These are phyloP conservation scores for Ceratosolen solmsi DNA, from an alignment of 1,140 invertebrate genomes.

Conservation along the genomic window DNA sequence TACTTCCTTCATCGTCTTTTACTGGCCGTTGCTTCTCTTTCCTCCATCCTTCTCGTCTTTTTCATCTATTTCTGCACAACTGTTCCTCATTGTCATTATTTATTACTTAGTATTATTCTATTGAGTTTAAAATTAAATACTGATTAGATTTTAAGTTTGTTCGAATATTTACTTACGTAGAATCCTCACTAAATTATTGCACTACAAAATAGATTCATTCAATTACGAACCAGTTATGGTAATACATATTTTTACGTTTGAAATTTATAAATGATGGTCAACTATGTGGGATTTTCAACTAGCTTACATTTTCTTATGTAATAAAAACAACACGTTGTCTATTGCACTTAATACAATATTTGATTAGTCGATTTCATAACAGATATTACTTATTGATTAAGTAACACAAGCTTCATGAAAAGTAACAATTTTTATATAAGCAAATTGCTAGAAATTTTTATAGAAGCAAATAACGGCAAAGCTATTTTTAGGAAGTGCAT, in stretches of 20 bases:
- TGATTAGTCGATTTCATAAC: background rate
- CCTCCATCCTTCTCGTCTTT: background rate
- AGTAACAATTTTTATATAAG: background rate
- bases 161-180: background rate
- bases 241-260: background rate
- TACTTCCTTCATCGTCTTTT: background rate
- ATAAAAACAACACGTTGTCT: background rate
- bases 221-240: background rate
- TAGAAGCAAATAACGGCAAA: background rate
- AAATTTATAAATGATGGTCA: background rate
- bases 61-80: conserved; percentile 12
- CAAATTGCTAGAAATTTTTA: background rate
- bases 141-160: background rate
- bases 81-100: background rate
- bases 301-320: background rate
- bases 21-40: conserved; percentile 3
- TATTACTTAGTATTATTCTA: conserved; percentile 16
- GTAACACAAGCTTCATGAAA: background rate
- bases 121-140: conserved; percentile 2
- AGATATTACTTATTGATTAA: background rate
- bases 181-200: background rate
- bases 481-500: background rate
- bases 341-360: background rate
- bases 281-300: background rate
- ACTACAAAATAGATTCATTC: background rate